Base-by-base conservation (phyloP, 2,888 invertebrate genomes). In the Lithophane semibrunnea region DNA sequence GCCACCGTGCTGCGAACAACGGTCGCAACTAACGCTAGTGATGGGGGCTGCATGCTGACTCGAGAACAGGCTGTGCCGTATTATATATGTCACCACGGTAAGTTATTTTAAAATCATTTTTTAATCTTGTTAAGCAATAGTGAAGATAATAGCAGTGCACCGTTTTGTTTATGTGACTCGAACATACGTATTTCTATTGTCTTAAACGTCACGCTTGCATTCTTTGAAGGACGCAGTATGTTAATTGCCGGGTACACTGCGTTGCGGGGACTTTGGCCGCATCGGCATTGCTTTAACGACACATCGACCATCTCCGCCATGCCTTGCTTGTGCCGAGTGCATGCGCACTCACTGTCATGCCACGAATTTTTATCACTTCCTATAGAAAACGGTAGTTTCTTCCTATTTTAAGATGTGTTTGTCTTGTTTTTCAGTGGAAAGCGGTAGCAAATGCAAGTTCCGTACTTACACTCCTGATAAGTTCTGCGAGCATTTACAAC, bases 391-490 rank as follows among this genome's bases (percentile, higher is more conserved):
- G 3, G 7, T 42, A 64, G 16, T 24, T 65, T 77, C 18, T 42
- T 58, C 16, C 13, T n/a, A 42, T 47, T 16, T 44, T 1, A 58
- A 42, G 13, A 13, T 58, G 10, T 47, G 13, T 70, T 13, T 47
- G 54, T 79, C 1, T 71, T 49, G n/a, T 56, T 78, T 76, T 90
- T 65, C 82, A 91, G 92, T 49, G 10, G 81, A 85, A 18, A 52
- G 24, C 18, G 78, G 71, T 3, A 83, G 77, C 12, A 63, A 73
- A 1, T 96, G 96, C 86, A 93, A 92, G 73, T 96, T 93, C 82
- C 92, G 91, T 68, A 93, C 94, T 0, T 96, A 93, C 80, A 94
- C 93, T 0, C 91, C 93, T 2, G 92, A 92, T 2, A 95, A 95
- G 82, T 95, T 94, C 75, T 86, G 85, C 70, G 95, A 95, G 29